Conservation (phyloP, 1,140 invertebrate species). For the Polypedilum pembai region DNA sequence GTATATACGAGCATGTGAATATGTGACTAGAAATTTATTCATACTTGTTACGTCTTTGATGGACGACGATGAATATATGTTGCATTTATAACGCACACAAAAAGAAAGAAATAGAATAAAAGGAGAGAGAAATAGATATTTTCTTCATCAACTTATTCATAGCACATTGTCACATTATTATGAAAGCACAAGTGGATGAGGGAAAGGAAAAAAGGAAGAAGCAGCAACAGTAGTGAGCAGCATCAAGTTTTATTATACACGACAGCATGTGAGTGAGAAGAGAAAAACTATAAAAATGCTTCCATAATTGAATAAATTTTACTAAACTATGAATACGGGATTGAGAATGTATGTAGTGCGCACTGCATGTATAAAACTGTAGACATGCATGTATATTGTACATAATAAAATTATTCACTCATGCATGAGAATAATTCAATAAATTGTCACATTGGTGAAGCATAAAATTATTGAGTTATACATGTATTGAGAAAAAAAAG, state of each 20-base stretch:
- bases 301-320: constrained; percentile 15
- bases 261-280: not conserved
- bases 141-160: constrained; percentile 12
- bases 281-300: constrained; percentile 10
- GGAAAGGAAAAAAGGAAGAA: not conserved
- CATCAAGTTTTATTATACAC: constrained; percentile 31
- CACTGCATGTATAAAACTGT: not conserved
- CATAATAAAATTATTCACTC: constrained; percentile 14
- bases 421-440: constrained; percentile 18
- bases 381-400: not conserved
- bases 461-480: constrained; percentile 13
- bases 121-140: not conserved
- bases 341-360: not conserved
- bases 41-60: constrained; percentile 6
- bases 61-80: not conserved
- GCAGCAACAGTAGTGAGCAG: constrained; percentile 29
- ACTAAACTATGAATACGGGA: not conserved
- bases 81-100: not conserved
- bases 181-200: not conserved
- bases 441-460: not conserved
- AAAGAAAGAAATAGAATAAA: not conserved
- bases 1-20: too few relatives aligned
- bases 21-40: too few relatives aligned
- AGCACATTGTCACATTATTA: constrained; percentile 5
- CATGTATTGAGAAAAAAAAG: not conserved